Percentiles rank a stretch among this genome's conserved stretches.
Conservation (phyloP, 2,888 invertebrate species). For the Cheilosia impressa region DNA sequence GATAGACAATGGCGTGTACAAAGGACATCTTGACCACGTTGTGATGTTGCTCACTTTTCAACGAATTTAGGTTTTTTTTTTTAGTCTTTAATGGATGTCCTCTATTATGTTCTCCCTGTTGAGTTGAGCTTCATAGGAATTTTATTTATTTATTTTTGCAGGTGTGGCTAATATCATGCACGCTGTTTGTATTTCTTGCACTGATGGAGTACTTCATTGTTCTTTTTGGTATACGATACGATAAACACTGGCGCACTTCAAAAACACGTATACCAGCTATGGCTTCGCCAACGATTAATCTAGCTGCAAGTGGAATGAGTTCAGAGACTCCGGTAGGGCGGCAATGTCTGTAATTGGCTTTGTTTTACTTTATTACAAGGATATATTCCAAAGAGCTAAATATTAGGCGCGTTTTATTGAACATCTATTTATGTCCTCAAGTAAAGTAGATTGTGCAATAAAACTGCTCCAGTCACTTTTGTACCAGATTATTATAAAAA, state of each 20-base stretch:
- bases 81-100: conserved; percentile 3
- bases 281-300: conserved; percentile 80
- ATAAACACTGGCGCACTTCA: conserved; percentile 86
- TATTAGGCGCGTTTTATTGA: no score
- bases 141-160: conserved; percentile 60
- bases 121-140: conserved; percentile 12
- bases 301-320: conserved; percentile 77
- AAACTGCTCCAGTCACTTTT: no score
- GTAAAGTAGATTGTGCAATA: no score
- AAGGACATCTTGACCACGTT: conserved; percentile 24
- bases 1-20: conserved; percentile 44
- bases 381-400: no score
- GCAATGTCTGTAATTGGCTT: conserved; percentile 19
- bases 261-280: conserved; percentile 73
- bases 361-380: neutral
- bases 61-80: conserved; percentile 24
- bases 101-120: conserved; percentile 8
- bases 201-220: conserved; percentile 87
- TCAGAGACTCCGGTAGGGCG: conserved; percentile 77
- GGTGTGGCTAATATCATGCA: conserved; percentile 88
- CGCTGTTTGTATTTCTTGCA: conserved; percentile 87
- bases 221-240: conserved; percentile 87
- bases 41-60: conserved; percentile 12
- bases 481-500: no score
- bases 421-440: no score